These are phyloP conservation scores for Mus spicilegus DNA, from an alignment of 2,113 vertebrate species.

Conservation along the genomic window DNA sequence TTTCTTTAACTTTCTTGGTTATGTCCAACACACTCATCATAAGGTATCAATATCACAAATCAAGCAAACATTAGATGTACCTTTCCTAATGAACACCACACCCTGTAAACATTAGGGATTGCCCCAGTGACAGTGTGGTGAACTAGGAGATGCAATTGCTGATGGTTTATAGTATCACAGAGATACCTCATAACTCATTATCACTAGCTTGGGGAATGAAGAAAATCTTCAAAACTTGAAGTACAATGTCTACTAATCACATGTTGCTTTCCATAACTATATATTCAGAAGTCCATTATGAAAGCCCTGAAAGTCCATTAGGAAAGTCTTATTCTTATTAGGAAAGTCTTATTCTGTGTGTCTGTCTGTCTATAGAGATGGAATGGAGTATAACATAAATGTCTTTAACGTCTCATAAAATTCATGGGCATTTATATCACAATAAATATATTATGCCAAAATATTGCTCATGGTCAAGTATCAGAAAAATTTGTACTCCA, in stretches of 20 bases:
- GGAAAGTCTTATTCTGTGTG: too few species aligned
- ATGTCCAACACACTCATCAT: background rate
- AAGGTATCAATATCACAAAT: background rate
- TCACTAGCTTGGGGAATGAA: background rate
- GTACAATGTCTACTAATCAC: background rate
- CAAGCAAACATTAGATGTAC: background rate
- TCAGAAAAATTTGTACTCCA: background rate
- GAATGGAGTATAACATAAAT: background rate
- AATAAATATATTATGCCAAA: background rate
- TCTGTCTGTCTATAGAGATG: background rate
- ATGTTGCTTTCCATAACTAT: background rate
- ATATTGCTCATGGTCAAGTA: background rate
- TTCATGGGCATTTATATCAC: background rate
- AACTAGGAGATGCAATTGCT: background rate
- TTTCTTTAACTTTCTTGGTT: background rate
- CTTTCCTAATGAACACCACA: background rate
- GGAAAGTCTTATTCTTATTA: too few species aligned
- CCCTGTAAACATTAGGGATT: background rate
- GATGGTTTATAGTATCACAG: background rate
- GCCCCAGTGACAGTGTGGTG: background rate
- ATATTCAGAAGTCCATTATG: background rate
- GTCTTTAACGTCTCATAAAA: conserved; percentile 18
- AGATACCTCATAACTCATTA: background rate
- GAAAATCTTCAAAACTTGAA: background rate
- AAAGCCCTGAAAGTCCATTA: background rate